These are phyloP conservation scores for Bos javanicus DNA, from an alignment of 2,113 vertebrate species.

Conservation along the genomic window DNA sequence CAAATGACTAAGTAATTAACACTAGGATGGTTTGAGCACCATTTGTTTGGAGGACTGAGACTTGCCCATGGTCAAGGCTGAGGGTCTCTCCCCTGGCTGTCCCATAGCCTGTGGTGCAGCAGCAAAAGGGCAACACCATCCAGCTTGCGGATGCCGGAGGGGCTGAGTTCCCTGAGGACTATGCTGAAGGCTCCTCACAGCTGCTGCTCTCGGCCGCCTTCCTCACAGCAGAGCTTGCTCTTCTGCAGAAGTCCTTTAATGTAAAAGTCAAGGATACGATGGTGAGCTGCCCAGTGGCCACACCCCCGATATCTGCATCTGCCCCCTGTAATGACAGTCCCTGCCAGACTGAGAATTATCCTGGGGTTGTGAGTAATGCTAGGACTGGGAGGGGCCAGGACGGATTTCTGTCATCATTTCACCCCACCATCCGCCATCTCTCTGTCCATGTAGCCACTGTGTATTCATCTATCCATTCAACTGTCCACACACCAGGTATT, in stretches of 20 bases:
- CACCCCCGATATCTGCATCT: neutral
- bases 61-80: neutral
- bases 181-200: constrained; percentile 17
- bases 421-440: neutral
- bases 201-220: constrained; percentile 59
- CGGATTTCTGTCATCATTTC: neutral
- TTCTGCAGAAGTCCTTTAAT: constrained; percentile 49
- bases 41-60: neutral
- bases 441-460: neutral
- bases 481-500: neutral
- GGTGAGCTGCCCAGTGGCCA: constrained; percentile 16
- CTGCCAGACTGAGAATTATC: neutral
- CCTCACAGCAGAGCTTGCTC: constrained; percentile 23
- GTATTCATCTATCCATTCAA: neutral
- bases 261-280: neutral
- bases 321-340: neutral
- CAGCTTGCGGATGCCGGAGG: fast-evolving
- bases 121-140: neutral
- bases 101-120: constrained; percentile 56
- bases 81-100: neutral
- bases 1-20: too few relatives aligned
- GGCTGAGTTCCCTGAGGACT: neutral
- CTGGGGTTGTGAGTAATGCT: neutral
- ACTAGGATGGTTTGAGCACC: neutral
- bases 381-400: neutral